Base-by-base conservation (phyloP, 2,888 invertebrate species). In the Vannuccia rotundouncinata region DNA sequence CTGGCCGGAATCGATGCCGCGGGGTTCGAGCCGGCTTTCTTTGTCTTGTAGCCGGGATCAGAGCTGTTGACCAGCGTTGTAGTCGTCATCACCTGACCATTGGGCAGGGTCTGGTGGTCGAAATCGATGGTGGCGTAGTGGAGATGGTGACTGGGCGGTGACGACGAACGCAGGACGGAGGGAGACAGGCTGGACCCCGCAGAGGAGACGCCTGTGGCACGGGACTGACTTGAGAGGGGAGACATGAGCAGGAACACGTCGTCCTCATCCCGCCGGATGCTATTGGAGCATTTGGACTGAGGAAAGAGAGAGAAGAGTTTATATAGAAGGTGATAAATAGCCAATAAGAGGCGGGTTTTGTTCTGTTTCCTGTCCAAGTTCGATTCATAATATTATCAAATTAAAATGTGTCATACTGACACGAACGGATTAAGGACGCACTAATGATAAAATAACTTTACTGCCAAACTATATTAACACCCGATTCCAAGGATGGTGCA, bases 121-220 rank as follows among this genome's bases (percentile, higher is more conserved):
- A 66, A 66, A 27, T 66, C 66, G 22, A 66, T 66, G 5, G 66
- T 66, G 13, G 66, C 66, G 66, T 66, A 66, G 66, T 66, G 66
- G 66, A 66, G 66, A 27, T 66, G 66, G 22, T 66, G 66, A 45
- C 17, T 45, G 45, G 45, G 10, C 10, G 45, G 45, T 13, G 45
- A 45, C 10, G 45, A 13, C 10, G 45, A 45, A 17, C 10, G 17
- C 10, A 17, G 5, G 5, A 17, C 45, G 10, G 45, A 5, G 10
- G 45, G 45, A 5, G 17, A 17, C 5, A 45, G 45, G 45, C 5
- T 13, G 5, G 45, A 45, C 10, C 17, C 17, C 10, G 45, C 45
- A 17, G 45, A 5, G 45, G 45, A 13, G n/a, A n/a, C n/a, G 45
- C 10, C 5, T 5, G 45, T 45, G 45, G 45, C 5, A 17, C 10